Conservation (phyloP, 1,140 invertebrate genomes). For the Probaryconus sp. region DNA sequence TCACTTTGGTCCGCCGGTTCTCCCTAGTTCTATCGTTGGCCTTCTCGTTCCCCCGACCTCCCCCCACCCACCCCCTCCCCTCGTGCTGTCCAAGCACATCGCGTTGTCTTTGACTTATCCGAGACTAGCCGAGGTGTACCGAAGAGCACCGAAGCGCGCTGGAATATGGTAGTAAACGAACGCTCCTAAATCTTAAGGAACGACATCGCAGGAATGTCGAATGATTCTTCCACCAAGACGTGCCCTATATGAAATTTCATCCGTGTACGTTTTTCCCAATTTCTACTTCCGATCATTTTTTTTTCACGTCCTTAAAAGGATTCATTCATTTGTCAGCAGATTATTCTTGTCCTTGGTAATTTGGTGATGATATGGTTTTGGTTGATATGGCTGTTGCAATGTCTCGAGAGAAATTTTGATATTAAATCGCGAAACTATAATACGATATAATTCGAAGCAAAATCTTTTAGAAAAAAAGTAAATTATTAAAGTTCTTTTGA, state of each 20-base stretch:
- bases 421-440: too few species aligned
- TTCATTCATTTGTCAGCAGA: too few species aligned
- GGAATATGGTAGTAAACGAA: slow-evolving; percentile 37
- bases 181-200: slow-evolving; percentile 60
- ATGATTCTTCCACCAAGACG: slow-evolving; percentile 43
- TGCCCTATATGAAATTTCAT: slow-evolving; percentile 54
- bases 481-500: too few species aligned
- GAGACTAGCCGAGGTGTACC: slow-evolving; percentile 20
- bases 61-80: neutral
- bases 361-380: too few species aligned
- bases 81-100: neutral
- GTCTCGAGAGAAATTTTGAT: too few species aligned
- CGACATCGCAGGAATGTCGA: slow-evolving; percentile 57
- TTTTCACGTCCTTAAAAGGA: too few species aligned
- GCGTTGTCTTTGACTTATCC: slow-evolving; percentile 20
- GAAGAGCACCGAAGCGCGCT: slow-evolving; percentile 23
- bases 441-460: too few species aligned
- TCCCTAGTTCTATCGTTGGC: slow-evolving; percentile 7
- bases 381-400: too few species aligned
- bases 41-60: slow-evolving; percentile 1
- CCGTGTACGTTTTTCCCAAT: slow-evolving; percentile 13
- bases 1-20: slow-evolving; percentile 45
- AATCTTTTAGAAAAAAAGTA: too few species aligned
- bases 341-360: too few species aligned
- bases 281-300: too few species aligned